Percentiles rank a stretch among this genome's conserved stretches.
phyloP scores from a whole-genome alignment of 2,888 invertebrate genomes.

The Stegophylla sp. region DNA sequence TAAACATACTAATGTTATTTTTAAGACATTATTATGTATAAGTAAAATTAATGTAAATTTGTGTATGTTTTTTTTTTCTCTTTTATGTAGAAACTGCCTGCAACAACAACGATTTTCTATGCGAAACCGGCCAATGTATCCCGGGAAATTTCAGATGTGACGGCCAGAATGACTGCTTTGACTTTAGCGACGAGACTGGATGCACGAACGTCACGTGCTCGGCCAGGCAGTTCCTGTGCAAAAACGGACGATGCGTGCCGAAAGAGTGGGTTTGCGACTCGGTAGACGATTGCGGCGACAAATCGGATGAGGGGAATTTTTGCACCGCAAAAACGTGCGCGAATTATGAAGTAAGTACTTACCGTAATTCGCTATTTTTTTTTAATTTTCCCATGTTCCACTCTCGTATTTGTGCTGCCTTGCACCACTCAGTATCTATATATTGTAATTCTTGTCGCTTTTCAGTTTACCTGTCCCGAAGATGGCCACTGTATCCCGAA shows the following conservation, averaged over 20 bases:
- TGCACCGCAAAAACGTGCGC: conserved; percentile 95
- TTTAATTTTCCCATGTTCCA: too few species aligned
- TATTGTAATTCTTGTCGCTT: conserved; percentile 15
- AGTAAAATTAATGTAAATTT: too few species aligned
- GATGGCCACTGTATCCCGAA: conserved; percentile 96
- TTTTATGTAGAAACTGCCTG: conserved; percentile 81
- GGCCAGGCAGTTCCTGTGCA: conserved; percentile 88
- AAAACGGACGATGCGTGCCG: conserved; percentile 90
- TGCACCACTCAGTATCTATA: too few species aligned
- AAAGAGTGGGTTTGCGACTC: conserved; percentile 94
- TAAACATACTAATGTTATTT: too few species aligned
- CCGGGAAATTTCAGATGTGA: conserved; percentile 93
- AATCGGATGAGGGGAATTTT: conserved; percentile 91
- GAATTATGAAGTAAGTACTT: conserved; percentile 73
- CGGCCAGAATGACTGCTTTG: conserved; percentile 93
- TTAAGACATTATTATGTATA: too few species aligned
- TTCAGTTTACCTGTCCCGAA: conserved; percentile 87
- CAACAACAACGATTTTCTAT: conserved; percentile 88
- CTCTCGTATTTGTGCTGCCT: too few species aligned
- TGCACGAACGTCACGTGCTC: conserved; percentile 93
- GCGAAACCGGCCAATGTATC: conserved; percentile 90
- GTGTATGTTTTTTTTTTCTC: too few species aligned
- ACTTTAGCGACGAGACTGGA: conserved; percentile 90
- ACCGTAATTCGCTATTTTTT: too few species aligned
- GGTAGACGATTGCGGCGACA: conserved; percentile 96